Evolutionary conservation across 1,140 invertebrate species (phyloP), one percentile per base, ranked within the genome.

Genomic region (Aphelenchoides besseyi): DNA sequence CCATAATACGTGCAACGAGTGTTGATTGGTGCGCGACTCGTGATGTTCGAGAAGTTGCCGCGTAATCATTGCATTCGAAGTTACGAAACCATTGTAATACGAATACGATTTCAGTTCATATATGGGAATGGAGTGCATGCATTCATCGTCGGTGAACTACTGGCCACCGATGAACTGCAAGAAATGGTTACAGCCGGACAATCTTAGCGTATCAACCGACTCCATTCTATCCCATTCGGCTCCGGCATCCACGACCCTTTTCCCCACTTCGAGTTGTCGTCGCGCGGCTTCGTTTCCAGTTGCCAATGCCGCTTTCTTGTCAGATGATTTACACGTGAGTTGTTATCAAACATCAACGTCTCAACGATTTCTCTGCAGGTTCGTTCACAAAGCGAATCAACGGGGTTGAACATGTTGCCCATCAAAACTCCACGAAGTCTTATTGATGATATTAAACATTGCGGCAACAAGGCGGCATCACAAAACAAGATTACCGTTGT

Each of bases 321-420:
- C 32, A 0, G 30, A 33, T n/a, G 36, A 66, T 37, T 41, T 66
- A 30, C 63, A 66, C 16, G 63, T 66, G 36, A 66, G 62, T 37
- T 66, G 30, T 29, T 12, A 12, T 2, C 2, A 36, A 37, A 41
- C 1, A 66, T 37, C 63, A 23, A n/a, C 63, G 28, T 53, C 1
- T 37, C 12, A 53, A 32, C 1, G 30, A 29, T 30, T 66, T 23
- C 36, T 23, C 12, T 73, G 0, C 29, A 78, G 78, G 75, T 81
- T n/a, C 76, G 76, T 29, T 78, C 76, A 29, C 78, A 78, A 41
- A 79, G 76, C 55, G 76, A 78, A 37, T 78, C 76, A 9, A 68
- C 78, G 3, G 78, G 68, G 36, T 63, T 78, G 37, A 77, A 77
- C 74, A 66, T 36, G 18, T 29, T 71, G 12, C 79, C 37, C 41